phyloP scores from a whole-genome alignment of 92 coral and sea anemone genomes.

The Virgularia gustaviana region DNA sequence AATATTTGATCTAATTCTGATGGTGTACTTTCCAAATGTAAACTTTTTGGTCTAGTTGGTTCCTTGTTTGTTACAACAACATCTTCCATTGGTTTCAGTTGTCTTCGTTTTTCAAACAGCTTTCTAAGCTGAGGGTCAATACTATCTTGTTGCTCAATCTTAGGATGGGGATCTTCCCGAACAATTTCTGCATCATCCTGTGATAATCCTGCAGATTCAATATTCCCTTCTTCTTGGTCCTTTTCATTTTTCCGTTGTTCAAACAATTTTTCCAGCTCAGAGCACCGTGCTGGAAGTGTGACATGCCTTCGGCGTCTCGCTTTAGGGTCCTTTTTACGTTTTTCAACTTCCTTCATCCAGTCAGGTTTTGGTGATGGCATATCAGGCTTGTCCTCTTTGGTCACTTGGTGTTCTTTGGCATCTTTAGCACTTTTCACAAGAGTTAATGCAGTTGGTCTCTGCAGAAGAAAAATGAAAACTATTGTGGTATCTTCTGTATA shows the following conservation, averaged over 20 bases:
- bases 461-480: not conserved
- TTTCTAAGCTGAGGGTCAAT: slow-evolving; percentile 11
- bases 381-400: slow-evolving; percentile 79
- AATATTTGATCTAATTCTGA: slow-evolving; percentile 22
- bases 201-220: too few relatives aligned
- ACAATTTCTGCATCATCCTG: not conserved
- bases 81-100: slow-evolving; percentile 6
- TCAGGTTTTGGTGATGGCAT: slow-evolving; percentile 78
- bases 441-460: slow-evolving; percentile 60
- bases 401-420: slow-evolving; percentile 65
- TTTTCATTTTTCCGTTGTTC: slow-evolving; percentile 22
- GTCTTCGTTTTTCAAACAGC: slow-evolving; percentile 6
- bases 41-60: slow-evolving; percentile 11
- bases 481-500: not conserved
- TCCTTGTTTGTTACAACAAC: not conserved
- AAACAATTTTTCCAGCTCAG: slow-evolving; percentile 28
- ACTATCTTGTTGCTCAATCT: not conserved
- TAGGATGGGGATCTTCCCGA: not conserved
- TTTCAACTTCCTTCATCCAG: slow-evolving; percentile 90
- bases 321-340: slow-evolving; percentile 65
- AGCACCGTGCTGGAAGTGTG: not conserved
- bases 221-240: too few relatives aligned
- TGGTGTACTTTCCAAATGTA: slow-evolving; percentile 3
- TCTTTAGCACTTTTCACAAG: slow-evolving; percentile 82
- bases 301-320: slow-evolving; percentile 1